Evolutionary conservation across 2,888 invertebrate species (phyloP).

Genomic region (Drosophila flavopinicola): DNA sequence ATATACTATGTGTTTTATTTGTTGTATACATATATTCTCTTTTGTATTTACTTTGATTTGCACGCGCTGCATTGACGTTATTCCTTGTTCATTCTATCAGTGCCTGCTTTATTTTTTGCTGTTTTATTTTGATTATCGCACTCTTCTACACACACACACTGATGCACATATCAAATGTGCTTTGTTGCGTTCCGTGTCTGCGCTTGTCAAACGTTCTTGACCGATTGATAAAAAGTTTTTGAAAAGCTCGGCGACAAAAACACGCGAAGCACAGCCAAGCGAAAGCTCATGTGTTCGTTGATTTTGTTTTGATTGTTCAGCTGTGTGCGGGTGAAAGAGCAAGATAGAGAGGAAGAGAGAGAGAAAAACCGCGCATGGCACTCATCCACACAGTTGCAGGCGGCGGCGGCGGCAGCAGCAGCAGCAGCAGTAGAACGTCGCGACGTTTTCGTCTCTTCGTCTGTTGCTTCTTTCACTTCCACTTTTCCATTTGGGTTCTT

Average conservation of each 20-base stretch:
- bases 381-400: conserved; percentile 42
- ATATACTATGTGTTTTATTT: conserved; percentile 11
- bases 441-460: conserved; percentile 36
- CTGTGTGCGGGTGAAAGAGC: conserved; percentile 44
- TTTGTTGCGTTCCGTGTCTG: conserved; percentile 52
- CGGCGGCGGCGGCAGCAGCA: too few relatives aligned
- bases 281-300: conserved; percentile 47
- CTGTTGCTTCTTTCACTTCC: conserved; percentile 69
- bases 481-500: conserved; percentile 61
- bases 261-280: conserved; percentile 40
- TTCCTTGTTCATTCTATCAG: conserved; percentile 35
- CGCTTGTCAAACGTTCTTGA: conserved; percentile 83
- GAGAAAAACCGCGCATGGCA: conserved; percentile 38
- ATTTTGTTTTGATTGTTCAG: conserved; percentile 73
- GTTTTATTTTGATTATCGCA: conserved; percentile 68
- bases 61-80: conserved; percentile 28
- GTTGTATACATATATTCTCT: neutral
- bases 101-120: conserved; percentile 19
- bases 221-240: conserved; percentile 84
- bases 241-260: conserved; percentile 75
- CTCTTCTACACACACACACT: conserved; percentile 45
- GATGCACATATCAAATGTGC: conserved; percentile 11
- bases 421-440: conserved; percentile 5
- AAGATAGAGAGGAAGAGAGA: conserved; percentile 12
- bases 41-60: conserved; percentile 42